Base-by-base conservation (phyloP, 2,113 vertebrate genomes). In the Petrocephalus zakoni region DNA sequence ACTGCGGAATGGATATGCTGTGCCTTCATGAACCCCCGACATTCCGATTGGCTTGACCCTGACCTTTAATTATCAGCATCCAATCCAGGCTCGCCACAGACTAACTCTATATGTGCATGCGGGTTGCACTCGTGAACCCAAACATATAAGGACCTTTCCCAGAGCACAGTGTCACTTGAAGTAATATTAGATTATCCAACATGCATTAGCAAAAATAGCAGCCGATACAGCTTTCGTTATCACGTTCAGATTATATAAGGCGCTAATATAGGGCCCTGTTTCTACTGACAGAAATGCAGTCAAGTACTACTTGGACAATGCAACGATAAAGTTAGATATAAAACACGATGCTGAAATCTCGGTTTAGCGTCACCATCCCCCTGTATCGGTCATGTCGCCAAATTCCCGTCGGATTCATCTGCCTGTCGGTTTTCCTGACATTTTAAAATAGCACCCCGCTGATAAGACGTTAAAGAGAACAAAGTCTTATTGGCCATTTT, bases 41-140 rank as follows among this genome's bases (percentile, higher is more conserved):
- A 93, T 95, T 95, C 93, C 95, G 93, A 94, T 95, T 95, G 96
- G 94, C 95, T 91, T 93, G 93, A 94, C 92, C 93, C 92, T 88
- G 92, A 91, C 90, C 90, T 91, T 92, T 90, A 92, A 92, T 91
- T 90, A 90, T 90, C 90, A 78, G 49, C 64, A 78, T 37, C 68
- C 58, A 10, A 37, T 82, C 75, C 51, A 21, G 34, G 68, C 22
- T 8, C 19, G 11, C 46, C 64, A 34, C 47, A 29, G 22, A 37
- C 5, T 25, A 53, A 22, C 51, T 88, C 78, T 47, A 55, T 25
- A 55, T 61, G n/a, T 68, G 75, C 25, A 53, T 53, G 17, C 56
- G 8, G 21, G 49, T 13, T 86, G 68, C 42, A 22, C 81, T 37
- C 75, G 15, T 83, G 81, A 53, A 83, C 34, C 81, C 15, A 58